A percentile compares a stretch with the other conserved stretches of the same genome.
These are phyloP conservation scores for Eupithecia inturbata DNA, from an alignment of 2,888 invertebrate species.

Conservation along the genomic window DNA sequence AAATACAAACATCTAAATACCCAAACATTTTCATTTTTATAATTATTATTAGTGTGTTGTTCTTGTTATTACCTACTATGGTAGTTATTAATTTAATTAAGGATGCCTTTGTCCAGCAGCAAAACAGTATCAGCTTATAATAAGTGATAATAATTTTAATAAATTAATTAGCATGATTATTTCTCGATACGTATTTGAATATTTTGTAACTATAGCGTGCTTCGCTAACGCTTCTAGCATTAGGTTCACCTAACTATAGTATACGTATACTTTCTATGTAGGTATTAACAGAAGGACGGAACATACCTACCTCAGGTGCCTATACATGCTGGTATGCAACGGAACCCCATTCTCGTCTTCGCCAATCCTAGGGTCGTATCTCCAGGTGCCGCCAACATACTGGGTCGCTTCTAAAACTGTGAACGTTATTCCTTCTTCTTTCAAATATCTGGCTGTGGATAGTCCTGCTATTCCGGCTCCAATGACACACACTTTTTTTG, in stretches of 20 bases:
- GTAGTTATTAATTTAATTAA: neutral
- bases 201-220: too few species aligned
- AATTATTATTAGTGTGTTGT: too few species aligned
- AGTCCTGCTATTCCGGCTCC: slow-evolving; percentile 76
- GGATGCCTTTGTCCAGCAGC: too few species aligned
- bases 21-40: too few species aligned
- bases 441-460: slow-evolving; percentile 69
- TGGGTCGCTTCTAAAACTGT: slow-evolving; percentile 71
- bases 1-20: too few species aligned
- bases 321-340: slow-evolving; percentile 88
- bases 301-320: slow-evolving; percentile 82
- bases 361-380: slow-evolving; percentile 78
- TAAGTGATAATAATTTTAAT: too few species aligned
- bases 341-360: slow-evolving; percentile 83
- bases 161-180: too few species aligned
- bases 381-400: slow-evolving; percentile 77
- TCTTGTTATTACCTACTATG: too few species aligned
- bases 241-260: neutral
- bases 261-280: neutral
- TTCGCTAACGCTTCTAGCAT: neutral
- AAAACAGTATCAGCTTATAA: too few species aligned
- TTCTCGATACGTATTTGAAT: too few species aligned
- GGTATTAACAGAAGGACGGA: neutral
- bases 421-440: slow-evolving; percentile 68
- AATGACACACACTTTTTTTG: slow-evolving; percentile 69